Conservation (phyloP, 2,797 vertebrate species). For the Pterois miles region DNA sequence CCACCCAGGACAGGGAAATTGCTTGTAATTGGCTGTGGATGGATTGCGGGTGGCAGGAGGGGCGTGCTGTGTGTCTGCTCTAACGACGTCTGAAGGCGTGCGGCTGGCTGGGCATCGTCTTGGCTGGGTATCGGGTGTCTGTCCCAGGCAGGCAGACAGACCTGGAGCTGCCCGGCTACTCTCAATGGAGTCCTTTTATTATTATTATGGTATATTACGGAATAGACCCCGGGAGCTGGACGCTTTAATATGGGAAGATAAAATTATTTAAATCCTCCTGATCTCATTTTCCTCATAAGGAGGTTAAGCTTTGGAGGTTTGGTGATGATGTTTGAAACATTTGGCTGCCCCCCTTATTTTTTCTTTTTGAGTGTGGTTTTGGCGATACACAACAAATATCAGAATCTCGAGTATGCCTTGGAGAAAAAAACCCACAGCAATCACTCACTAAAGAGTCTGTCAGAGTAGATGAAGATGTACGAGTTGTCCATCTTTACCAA, state of each 20-base stretch:
- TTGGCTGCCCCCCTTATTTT: not conserved
- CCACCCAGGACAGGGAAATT: constrained; percentile 80
- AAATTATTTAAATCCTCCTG: constrained; percentile 60
- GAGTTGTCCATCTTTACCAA: constrained; percentile 10
- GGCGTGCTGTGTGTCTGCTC: constrained; percentile 77
- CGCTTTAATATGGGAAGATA: constrained; percentile 34
- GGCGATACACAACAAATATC: constrained; percentile 10
- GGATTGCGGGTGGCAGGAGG: constrained; percentile 79
- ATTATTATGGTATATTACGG: constrained; percentile 51
- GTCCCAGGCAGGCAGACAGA: constrained; percentile 52
- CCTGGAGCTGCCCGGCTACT: constrained; percentile 45
- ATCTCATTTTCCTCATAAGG: constrained; percentile 62
- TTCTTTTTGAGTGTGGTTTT: not conserved
- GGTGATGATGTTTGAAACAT: constrained; percentile 27
- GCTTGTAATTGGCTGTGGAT: constrained; percentile 80
- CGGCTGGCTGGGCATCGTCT: constrained; percentile 73
- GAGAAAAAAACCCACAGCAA: constrained; percentile 23
- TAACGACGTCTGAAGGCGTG: constrained; percentile 81
- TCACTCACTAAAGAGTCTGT: constrained; percentile 14
- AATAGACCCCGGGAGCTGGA: constrained; percentile 29
- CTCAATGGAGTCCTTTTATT: constrained; percentile 62
- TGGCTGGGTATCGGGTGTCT: constrained; percentile 69
- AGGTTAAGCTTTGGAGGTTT: constrained; percentile 21
- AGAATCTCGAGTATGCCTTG: not conserved
- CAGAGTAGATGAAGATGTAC: constrained; percentile 42